Evolutionary conservation across 2,797 vertebrate species (phyloP).

Genomic region (Halcyon chelicuti): DNA sequence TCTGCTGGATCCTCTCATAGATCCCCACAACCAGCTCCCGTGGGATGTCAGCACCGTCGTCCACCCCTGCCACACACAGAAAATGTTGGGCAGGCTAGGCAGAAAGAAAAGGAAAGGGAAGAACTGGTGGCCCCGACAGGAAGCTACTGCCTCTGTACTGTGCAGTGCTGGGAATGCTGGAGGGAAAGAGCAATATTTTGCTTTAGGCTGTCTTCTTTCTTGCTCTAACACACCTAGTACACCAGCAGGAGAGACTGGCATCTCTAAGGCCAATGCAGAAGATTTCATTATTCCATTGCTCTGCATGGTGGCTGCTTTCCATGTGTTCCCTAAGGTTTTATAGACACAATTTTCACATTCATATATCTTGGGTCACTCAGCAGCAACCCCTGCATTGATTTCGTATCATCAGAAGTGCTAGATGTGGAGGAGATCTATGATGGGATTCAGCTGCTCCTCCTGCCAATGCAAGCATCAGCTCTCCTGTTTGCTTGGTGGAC

Average conservation of each 20-base stretch:
- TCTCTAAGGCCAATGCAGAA: constrained; percentile 2
- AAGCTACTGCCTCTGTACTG: neutral
- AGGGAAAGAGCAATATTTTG: neutral
- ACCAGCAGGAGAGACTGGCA: neutral
- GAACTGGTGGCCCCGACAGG: neutral
- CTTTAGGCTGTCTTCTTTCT: neutral
- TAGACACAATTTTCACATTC: constrained; percentile 25
- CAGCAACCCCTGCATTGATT: constrained; percentile 50
- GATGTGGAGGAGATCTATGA: neutral
- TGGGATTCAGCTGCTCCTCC: neutral
- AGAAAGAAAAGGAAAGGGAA: neutral
- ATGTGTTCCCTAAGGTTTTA: constrained; percentile 43
- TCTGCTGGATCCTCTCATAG: constrained; percentile 96
- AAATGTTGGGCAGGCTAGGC: neutral
- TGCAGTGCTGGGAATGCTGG: neutral
- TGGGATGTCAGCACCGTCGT: constrained; percentile 97
- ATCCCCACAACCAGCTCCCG: constrained; percentile 97
- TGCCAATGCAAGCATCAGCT: constrained; percentile 1
- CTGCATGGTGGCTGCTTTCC: constrained; percentile 60
- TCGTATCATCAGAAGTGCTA: constrained; percentile 5
- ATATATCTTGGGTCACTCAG: constrained; percentile 12
- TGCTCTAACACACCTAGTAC: neutral
- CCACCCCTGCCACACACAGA: constrained; percentile 85
- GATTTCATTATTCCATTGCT: constrained; percentile 37
- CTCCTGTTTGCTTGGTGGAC: neutral